These are phyloP conservation scores for Kradibia gibbosae DNA, from an alignment of 1,140 invertebrate species.

Conservation along the genomic window DNA sequence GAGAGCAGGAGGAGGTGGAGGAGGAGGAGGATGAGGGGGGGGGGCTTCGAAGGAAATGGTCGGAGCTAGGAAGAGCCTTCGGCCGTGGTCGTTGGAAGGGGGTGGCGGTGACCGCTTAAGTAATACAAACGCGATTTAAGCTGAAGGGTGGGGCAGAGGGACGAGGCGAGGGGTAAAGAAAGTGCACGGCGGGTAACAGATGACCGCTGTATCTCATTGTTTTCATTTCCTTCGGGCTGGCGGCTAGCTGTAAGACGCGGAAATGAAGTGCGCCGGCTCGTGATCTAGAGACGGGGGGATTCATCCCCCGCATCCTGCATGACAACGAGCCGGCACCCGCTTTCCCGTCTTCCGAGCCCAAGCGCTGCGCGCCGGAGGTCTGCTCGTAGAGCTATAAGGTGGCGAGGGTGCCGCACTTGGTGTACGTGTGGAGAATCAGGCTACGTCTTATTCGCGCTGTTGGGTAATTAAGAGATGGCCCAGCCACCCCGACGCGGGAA, in stretches of 20 bases:
- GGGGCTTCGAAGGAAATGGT: conserved; percentile 42
- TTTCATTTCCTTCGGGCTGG: conserved; percentile 69
- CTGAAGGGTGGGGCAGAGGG: no score
- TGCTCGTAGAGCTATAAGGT: neutral
- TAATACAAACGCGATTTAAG: conserved; percentile 70
- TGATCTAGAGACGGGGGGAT: conserved; percentile 55
- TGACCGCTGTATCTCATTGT: conserved; percentile 72
- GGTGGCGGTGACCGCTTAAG: conserved; percentile 59
- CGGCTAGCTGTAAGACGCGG: conserved; percentile 66
- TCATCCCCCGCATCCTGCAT: conserved; percentile 62
- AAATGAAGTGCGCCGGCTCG: conserved; percentile 62
- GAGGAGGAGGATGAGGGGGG: neutral
- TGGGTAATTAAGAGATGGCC: conserved; percentile 6
- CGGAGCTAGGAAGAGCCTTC: neutral
- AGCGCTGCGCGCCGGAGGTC: conserved; percentile 7
- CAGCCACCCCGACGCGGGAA: neutral
- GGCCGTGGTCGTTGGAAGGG: no score
- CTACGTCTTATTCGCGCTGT: neutral
- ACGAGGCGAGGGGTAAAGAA: conserved; percentile 30
- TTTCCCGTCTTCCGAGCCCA: conserved; percentile 27
- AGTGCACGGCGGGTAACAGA: conserved; percentile 62
- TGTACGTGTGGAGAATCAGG: neutral
- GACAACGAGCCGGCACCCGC: conserved; percentile 58
- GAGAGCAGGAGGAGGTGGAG: neutral
- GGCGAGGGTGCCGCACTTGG: no score